Conservation (phyloP, 2,113 vertebrate genomes). For the Odontesthes bonariensis region DNA sequence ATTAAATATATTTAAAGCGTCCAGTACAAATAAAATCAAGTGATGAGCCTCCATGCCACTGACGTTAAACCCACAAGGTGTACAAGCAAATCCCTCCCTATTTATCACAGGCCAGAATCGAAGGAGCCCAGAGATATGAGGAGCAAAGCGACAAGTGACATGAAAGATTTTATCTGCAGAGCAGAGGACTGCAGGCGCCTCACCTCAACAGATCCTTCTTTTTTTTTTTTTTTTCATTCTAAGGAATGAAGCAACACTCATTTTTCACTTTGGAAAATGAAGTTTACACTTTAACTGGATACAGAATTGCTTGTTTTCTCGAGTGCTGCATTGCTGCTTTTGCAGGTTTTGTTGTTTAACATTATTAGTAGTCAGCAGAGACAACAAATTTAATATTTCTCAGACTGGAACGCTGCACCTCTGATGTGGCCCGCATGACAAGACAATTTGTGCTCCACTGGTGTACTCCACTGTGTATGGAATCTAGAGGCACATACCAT, state of each 20-base stretch:
- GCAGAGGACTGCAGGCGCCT: slow-evolving; percentile 36
- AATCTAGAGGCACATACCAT: slow-evolving; percentile 10
- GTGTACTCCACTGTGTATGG: slow-evolving; percentile 4
- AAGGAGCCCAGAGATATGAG: slow-evolving; percentile 60
- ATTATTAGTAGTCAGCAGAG: slow-evolving; percentile 47
- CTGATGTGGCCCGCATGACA: slow-evolving; percentile 47
- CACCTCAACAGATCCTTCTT: slow-evolving; percentile 49
- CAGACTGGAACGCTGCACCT: slow-evolving; percentile 29
- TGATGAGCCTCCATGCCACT: slow-evolving; percentile 48
- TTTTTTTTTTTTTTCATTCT: slow-evolving; percentile 7
- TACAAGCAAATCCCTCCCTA: slow-evolving; percentile 29
- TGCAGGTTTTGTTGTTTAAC: slow-evolving; percentile 47
- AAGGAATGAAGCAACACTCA: slow-evolving; percentile 31
- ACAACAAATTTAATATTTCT: slow-evolving; percentile 58
- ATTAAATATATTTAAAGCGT: slow-evolving; percentile 33
- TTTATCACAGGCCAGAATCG: slow-evolving; percentile 61
- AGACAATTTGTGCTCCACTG: slow-evolving; percentile 15
- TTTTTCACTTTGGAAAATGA: slow-evolving; percentile 48
- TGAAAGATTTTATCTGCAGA: slow-evolving; percentile 66
- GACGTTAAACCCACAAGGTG: slow-evolving; percentile 43
- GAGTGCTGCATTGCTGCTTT: slow-evolving; percentile 48
- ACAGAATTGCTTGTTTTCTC: slow-evolving; percentile 17
- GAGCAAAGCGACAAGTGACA: slow-evolving; percentile 60
- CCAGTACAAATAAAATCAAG: slow-evolving; percentile 49
- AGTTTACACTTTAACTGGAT: slow-evolving; percentile 34